phyloP scores from a whole-genome alignment of 2,888 invertebrate species.

The Lasioglossum lativentre region DNA sequence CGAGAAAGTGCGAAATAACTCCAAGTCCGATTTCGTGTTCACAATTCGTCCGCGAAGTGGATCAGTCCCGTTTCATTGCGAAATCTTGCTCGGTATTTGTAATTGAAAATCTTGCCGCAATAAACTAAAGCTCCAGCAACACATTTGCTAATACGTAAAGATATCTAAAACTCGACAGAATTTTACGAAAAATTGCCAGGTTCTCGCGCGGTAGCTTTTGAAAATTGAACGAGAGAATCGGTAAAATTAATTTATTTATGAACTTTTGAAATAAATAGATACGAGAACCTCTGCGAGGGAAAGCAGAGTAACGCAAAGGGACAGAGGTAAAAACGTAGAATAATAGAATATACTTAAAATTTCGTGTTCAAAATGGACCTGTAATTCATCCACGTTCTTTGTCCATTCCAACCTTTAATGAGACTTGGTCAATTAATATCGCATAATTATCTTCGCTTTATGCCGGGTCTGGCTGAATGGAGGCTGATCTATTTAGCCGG shows the following conservation, averaged over 20 bases:
- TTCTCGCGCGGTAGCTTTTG: too few relatives aligned
- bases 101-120: neutral
- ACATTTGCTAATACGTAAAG: neutral
- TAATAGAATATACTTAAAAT: neutral
- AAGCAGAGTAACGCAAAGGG: neutral
- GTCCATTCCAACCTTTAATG: neutral
- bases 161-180: neutral
- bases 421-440: constrained; percentile 8
- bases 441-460: constrained; percentile 9
- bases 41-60: neutral
- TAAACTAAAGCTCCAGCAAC: neutral
- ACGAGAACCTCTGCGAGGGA: neutral
- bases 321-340: neutral
- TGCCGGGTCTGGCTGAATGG: neutral
- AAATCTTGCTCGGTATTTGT: neutral
- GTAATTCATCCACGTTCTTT: constrained; percentile 3
- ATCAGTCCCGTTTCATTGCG: neutral
- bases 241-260: neutral
- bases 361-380: neutral
- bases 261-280: neutral
- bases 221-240: neutral
- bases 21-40: neutral
- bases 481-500: neutral
- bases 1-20: constrained; percentile 8
- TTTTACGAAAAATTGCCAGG: neutral